Conservation (phyloP, 23 tunicate genomes). For the Clavelina lepadiformis region DNA sequence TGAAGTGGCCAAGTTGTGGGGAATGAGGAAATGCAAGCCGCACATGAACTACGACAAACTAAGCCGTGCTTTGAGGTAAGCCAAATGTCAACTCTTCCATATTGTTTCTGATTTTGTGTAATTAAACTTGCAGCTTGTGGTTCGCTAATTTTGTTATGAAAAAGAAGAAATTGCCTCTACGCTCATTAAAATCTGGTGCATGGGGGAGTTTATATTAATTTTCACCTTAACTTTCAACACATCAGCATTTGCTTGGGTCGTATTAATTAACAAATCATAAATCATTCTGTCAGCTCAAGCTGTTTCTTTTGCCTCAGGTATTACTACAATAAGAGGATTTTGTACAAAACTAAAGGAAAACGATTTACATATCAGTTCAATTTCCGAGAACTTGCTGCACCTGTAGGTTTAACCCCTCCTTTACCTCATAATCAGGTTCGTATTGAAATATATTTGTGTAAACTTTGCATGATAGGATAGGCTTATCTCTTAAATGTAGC, state of each 20-base stretch:
- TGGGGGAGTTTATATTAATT: too few species aligned
- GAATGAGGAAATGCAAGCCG: conserved; percentile 97
- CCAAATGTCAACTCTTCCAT: too few species aligned
- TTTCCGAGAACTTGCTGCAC: conserved; percentile 96
- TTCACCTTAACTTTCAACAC: not conserved
- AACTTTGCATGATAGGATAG: too few species aligned
- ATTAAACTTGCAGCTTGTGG: too few species aligned
- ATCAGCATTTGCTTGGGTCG: not conserved
- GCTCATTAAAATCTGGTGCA: too few species aligned
- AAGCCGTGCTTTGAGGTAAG: conserved; percentile 90
- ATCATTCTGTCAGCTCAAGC: not conserved
- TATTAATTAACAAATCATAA: not conserved
- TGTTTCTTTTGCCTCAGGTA: conserved; percentile 36
- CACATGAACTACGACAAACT: conserved; percentile 99
- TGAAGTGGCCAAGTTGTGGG: conserved; percentile 99
- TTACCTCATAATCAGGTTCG: conserved; percentile 48
- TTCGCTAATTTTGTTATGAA: too few species aligned
- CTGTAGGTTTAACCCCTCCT: conserved; percentile 70
- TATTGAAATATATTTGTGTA: too few species aligned
- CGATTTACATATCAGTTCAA: conserved; percentile 98
- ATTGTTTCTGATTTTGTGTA: too few species aligned
- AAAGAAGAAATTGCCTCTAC: too few species aligned
- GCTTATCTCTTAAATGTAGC: too few species aligned
- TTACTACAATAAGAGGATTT: conserved; percentile 93
- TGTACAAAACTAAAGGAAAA: conserved; percentile 99